Base-by-base conservation (phyloP, 2,797 vertebrate genomes). In the Scomberomorus guttatus region DNA sequence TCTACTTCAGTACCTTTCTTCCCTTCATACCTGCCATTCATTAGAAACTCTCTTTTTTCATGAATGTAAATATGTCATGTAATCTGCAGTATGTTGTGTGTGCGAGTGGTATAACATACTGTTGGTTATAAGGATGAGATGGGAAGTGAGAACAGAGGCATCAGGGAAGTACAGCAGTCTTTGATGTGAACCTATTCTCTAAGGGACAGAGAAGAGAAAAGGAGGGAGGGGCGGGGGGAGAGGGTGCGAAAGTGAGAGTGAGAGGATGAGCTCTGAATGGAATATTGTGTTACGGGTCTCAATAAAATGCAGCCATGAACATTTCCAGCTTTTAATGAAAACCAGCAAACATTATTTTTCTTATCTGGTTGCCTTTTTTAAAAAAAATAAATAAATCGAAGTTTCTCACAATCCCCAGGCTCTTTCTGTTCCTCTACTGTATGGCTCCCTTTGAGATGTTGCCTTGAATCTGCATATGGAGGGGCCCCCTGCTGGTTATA, bases 121-220 rank as follows among this genome's bases (percentile, higher is more conserved):
- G 42, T 25, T 17, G 8, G 15, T 68, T 58, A 25, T 32, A 15
- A 61, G 50, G 57, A 54, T 72, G 68, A 58, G 59, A 59, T 7
- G n/a, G 29, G 46, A 56, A 63, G 66, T 48, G 78, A 71, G 76
- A 81, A 73, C 55, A 37, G 67, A 39, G 29, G 61, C 82, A 73
- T 82, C 42, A 66, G 70, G 75, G 77, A 84, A 82, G 85, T 75
- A 80, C 76, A 89, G 87, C 84, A 80, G 79, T 77, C 83, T 90
- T 89, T 92, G 85, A 91, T 93, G 87, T 87, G 66, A 84, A 82
- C 69, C 57, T 85, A 75, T 87, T 91, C 88, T 89, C 90, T 46
- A 54, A 77, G 75, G 88, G 67, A 54, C 1, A 51, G 37, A 81
- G 75, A 59, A 39, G 17, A 72, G 72, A 24, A 27, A 11, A 7